A percentile compares a stretch with the other conserved stretches of the same genome.
These are phyloP conservation scores for Pterocles gutturalis DNA, from an alignment of 2,113 vertebrate species.

Conservation along the genomic window DNA sequence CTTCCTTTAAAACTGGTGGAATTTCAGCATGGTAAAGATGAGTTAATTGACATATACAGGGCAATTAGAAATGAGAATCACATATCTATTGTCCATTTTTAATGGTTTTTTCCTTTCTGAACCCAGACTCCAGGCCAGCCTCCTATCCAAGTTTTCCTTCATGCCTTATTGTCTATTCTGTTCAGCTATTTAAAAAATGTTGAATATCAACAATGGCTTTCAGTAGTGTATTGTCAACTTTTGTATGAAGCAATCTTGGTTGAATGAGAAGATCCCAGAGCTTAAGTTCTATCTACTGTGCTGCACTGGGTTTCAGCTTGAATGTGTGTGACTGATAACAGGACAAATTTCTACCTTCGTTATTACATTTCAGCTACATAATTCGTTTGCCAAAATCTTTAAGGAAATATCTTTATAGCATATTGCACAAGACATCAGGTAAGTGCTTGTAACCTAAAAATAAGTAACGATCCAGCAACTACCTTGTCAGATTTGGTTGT, in stretches of 20 bases:
- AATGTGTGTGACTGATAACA: slow-evolving; percentile 85
- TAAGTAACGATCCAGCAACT: background rate
- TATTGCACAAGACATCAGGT: slow-evolving; percentile 59
- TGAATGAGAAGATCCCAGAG: slow-evolving; percentile 93
- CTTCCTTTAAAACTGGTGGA: background rate
- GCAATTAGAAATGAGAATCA: slow-evolving; percentile 52
- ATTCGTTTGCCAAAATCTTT: slow-evolving; percentile 79
- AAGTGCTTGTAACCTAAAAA: slow-evolving; percentile 52
- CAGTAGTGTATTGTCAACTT: slow-evolving; percentile 96
- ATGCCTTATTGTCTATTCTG: slow-evolving; percentile 97
- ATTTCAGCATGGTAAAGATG: slow-evolving; percentile 9
- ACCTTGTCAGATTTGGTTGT: slow-evolving; percentile 24
- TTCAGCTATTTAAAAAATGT: slow-evolving; percentile 99
- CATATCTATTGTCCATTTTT: slow-evolving; percentile 48
- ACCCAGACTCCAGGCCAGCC: slow-evolving; percentile 88
- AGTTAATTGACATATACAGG: slow-evolving; percentile 24
- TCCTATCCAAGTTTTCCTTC: slow-evolving; percentile 94
- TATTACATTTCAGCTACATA: slow-evolving; percentile 76
- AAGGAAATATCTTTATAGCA: slow-evolving; percentile 68
- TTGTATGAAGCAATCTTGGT: slow-evolving; percentile 99
- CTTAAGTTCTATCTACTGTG: slow-evolving; percentile 77
- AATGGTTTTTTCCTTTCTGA: slow-evolving; percentile 73
- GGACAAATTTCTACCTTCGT: slow-evolving; percentile 78
- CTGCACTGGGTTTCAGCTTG: slow-evolving; percentile 71
- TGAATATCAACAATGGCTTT: slow-evolving; percentile 99